phyloP scores from a whole-genome alignment of 2,113 vertebrate genomes.

The Bos indicus region DNA sequence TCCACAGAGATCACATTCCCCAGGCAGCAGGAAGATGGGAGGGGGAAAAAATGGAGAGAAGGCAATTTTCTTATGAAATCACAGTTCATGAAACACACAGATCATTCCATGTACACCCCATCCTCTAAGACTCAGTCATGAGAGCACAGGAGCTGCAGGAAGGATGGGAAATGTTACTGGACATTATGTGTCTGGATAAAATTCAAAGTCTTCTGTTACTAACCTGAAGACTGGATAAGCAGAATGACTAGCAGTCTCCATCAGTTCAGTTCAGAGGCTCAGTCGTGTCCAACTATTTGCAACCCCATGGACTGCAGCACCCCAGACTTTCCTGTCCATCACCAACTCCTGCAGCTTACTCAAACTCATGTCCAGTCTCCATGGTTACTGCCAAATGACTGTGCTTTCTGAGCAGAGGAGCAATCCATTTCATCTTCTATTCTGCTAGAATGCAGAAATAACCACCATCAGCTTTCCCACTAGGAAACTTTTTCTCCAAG shows the following conservation, averaged over 20 bases:
- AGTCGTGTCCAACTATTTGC: fast-evolving
- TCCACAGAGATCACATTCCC: background rate
- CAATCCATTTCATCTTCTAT: background rate
- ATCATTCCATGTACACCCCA: background rate
- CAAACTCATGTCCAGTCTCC: background rate
- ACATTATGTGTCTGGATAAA: background rate
- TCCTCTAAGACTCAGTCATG: background rate
- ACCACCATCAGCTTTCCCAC: background rate
- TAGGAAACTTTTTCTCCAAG: background rate
- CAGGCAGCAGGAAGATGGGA: background rate
- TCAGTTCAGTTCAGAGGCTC: background rate
- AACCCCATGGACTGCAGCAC: background rate
- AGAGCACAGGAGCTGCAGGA: background rate
- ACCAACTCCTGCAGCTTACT: background rate
- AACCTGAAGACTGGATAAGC: background rate
- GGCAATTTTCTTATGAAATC: background rate
- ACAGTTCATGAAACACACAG: background rate
- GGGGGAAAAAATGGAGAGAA: background rate
- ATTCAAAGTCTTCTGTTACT: background rate
- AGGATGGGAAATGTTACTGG: background rate
- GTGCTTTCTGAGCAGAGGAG: background rate
- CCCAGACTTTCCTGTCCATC: background rate
- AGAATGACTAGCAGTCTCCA: too few species aligned
- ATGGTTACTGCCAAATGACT: background rate
- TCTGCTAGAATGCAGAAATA: background rate